Conservation (phyloP, 2,888 invertebrate species). For the Sesia apiformis region DNA sequence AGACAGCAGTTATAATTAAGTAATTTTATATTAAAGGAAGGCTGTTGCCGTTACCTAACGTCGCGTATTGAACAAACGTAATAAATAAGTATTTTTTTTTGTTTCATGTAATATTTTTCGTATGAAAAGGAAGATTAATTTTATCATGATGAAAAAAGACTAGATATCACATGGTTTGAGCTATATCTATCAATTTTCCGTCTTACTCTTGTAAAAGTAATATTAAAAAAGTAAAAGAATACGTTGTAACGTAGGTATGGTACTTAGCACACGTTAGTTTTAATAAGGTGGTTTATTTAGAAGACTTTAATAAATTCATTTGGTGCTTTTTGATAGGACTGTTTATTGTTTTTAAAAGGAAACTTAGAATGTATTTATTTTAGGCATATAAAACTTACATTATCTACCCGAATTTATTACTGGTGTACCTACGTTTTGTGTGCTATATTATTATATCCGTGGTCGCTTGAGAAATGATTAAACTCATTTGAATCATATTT, state of each 20-base stretch:
- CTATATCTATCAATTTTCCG: conserved; percentile 50
- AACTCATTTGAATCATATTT: conserved; percentile 21
- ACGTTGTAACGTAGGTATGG: conserved; percentile 15
- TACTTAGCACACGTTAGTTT: conserved; percentile 26
- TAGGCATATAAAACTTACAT: conserved; percentile 25
- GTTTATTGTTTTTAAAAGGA: not conserved
- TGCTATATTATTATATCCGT: conserved; percentile 13
- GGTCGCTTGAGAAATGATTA: conserved; percentile 13
- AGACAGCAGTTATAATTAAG: too few species aligned
- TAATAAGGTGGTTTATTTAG: not conserved
- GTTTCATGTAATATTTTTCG: conserved; percentile 8
- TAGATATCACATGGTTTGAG: conserved; percentile 74
- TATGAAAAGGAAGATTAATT: not conserved
- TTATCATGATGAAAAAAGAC: conserved; percentile 31
- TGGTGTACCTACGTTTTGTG: conserved; percentile 24
- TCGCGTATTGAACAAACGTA: too few species aligned
- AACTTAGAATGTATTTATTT: not conserved
- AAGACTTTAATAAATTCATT: not conserved
- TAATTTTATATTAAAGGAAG: too few species aligned
- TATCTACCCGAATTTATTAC: conserved; percentile 20
- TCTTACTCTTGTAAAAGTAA: conserved; percentile 17
- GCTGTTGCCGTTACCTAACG: too few species aligned
- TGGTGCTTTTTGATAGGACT: not conserved
- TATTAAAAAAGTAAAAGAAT: conserved; percentile 25
- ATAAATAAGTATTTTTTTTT: too few species aligned